Percentiles rank a stretch among this genome's conserved stretches.
phyloP scores from a whole-genome alignment of 2,797 vertebrate species.

The Lepilemur septentrionalis region DNA sequence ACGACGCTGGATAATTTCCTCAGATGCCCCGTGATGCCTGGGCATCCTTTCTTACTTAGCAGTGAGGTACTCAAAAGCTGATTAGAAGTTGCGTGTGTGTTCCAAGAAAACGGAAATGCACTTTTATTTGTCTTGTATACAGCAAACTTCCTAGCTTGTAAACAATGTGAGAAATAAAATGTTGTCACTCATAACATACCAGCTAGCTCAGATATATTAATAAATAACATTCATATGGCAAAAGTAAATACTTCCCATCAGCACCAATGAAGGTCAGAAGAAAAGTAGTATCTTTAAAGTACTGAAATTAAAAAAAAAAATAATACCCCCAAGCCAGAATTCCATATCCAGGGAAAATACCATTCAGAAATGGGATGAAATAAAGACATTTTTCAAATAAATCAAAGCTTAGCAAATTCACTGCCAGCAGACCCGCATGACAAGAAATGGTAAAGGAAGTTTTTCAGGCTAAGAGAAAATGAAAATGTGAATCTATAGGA shows the following conservation, averaged over 20 bases:
- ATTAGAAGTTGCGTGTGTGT: not conserved
- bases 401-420: not conserved
- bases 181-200: not conserved
- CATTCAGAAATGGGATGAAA: not conserved
- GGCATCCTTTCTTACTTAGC: not conserved
- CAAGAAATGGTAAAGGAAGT: not conserved
- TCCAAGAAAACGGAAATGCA: not conserved
- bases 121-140: not conserved
- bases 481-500: not conserved
- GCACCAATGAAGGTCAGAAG: not conserved
- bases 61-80: not conserved
- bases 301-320: not conserved
- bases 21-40: not conserved
- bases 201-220: not conserved
- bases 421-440: not conserved
- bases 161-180: not conserved
- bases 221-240: not conserved
- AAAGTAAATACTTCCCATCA: not conserved
- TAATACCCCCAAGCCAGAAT: not conserved
- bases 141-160: not conserved
- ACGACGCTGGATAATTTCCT: not conserved
- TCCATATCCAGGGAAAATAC: not conserved
- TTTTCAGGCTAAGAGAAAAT: not conserved
- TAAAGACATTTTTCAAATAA: not conserved
- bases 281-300: not conserved